Evolutionary conservation across 2,797 vertebrate species (phyloP).

Genomic region (Setipinna tenuifilis): DNA sequence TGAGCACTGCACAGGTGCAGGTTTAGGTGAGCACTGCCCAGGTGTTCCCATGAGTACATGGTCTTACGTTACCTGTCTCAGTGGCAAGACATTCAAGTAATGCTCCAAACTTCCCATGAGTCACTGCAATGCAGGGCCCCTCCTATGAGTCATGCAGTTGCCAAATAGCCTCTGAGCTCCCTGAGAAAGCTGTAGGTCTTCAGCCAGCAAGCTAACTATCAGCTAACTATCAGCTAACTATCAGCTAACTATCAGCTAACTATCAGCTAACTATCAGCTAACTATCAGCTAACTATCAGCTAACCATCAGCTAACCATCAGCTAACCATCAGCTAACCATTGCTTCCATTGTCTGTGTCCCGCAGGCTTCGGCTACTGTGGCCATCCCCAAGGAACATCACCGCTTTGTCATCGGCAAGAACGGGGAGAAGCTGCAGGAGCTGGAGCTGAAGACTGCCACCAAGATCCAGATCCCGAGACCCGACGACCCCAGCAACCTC

Average conservation of each 20-base stretch:
- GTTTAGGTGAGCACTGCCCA: background rate
- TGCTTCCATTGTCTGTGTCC: background rate
- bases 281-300: too few relatives aligned
- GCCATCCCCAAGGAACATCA: constrained; percentile 98
- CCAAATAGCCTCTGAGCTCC: background rate
- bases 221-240: too few relatives aligned
- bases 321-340: background rate
- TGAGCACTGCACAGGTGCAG: constrained; percentile 53
- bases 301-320: too few relatives aligned
- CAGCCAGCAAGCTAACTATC: too few relatives aligned
- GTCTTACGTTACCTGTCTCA: background rate
- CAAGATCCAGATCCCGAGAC: constrained; percentile 99
- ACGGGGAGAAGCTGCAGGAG: constrained; percentile 98
- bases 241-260: too few relatives aligned
- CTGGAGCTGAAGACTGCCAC: constrained; percentile 98
- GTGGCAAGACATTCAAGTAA: too few relatives aligned
- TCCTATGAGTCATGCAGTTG: too few relatives aligned
- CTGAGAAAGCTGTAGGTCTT: background rate
- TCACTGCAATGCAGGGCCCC: too few relatives aligned
- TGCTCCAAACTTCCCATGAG: too few relatives aligned
- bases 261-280: too few relatives aligned
- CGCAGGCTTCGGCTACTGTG: constrained; percentile 93
- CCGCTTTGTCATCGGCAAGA: constrained; percentile 98
- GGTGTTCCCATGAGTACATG: background rate
- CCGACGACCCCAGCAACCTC: constrained; percentile 96